Evolutionary conservation across 2,797 vertebrate species (phyloP).

Genomic region (Macropus fuliginosus): DNA sequence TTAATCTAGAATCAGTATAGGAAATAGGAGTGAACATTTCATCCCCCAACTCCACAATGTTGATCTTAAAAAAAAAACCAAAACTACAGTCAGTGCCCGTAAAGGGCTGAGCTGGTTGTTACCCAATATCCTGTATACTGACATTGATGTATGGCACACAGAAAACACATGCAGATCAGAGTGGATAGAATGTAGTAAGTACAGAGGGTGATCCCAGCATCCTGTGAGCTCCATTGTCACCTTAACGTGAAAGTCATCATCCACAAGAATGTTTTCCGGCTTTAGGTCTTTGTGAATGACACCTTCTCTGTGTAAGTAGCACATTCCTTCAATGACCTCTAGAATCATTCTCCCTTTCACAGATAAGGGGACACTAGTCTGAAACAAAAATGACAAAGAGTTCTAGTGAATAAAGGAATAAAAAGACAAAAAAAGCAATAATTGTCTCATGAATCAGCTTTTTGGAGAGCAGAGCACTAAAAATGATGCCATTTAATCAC

Average conservation of each 20-base stretch:
- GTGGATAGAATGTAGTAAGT: not conserved
- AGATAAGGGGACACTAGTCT: slow-evolving; percentile 91
- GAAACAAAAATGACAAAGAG: slow-evolving; percentile 62
- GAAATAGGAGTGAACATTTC: not conserved
- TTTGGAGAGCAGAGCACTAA: not conserved
- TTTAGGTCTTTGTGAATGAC: slow-evolving; percentile 98
- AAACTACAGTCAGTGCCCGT: no score
- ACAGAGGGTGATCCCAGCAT: not conserved
- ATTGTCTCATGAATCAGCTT: not conserved
- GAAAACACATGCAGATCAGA: not conserved
- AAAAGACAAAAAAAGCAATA: not conserved
- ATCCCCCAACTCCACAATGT: not conserved
- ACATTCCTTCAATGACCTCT: slow-evolving; percentile 96
- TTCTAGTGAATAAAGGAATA: not conserved
- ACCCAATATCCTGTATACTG: not conserved
- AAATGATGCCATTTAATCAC: not conserved
- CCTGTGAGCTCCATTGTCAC: slow-evolving; percentile 79
- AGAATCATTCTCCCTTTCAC: slow-evolving; percentile 93
- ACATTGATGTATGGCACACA: not conserved
- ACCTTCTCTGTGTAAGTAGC: slow-evolving; percentile 90
- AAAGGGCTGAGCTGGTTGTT: not conserved
- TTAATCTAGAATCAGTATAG: slow-evolving; percentile 6
- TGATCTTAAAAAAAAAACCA: not conserved
- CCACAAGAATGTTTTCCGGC: slow-evolving; percentile 96
- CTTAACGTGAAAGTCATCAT: slow-evolving; percentile 95